Conservation (phyloP, 1,140 invertebrate genomes). For the Idris sp. region DNA sequence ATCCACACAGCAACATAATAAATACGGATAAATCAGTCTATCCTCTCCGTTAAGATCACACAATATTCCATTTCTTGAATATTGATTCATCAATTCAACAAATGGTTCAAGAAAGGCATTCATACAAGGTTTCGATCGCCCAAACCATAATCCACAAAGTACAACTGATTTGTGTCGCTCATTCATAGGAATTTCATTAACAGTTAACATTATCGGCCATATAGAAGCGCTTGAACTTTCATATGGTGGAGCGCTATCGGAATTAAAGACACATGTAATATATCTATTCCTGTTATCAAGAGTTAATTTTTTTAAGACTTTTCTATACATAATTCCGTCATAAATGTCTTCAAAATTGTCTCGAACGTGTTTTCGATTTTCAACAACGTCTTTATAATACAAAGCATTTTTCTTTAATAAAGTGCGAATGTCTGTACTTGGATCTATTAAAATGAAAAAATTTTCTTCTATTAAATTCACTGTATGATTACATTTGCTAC, state of each 20-base stretch:
- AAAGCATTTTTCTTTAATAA: slow-evolving; percentile 1
- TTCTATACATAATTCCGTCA: slow-evolving; percentile 8
- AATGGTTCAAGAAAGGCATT: slow-evolving; percentile 13
- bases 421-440: slow-evolving; percentile 6
- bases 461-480: slow-evolving; percentile 9
- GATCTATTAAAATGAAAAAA: too few relatives aligned
- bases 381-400: slow-evolving; percentile 13
- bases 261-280: too few relatives aligned
- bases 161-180: too few relatives aligned
- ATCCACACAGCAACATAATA: too few relatives aligned
- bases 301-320: slow-evolving; percentile 6
- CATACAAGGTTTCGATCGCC: slow-evolving; percentile 29
- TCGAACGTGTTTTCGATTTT: not conserved
- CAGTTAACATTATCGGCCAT: slow-evolving; percentile 28
- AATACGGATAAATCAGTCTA: not conserved
- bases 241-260: too few relatives aligned
- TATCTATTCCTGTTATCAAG: too few relatives aligned
- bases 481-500: slow-evolving; percentile 1
- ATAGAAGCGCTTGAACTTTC: slow-evolving; percentile 38
- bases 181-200: slow-evolving; percentile 34
- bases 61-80: not conserved
- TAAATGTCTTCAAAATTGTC: slow-evolving; percentile 6
- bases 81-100: slow-evolving; percentile 1
- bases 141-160: too few relatives aligned
- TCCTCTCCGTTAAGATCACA: slow-evolving; percentile 9